These are phyloP conservation scores for Nerophis ophidion DNA, from an alignment of 2,113 vertebrate genomes.

Conservation along the genomic window DNA sequence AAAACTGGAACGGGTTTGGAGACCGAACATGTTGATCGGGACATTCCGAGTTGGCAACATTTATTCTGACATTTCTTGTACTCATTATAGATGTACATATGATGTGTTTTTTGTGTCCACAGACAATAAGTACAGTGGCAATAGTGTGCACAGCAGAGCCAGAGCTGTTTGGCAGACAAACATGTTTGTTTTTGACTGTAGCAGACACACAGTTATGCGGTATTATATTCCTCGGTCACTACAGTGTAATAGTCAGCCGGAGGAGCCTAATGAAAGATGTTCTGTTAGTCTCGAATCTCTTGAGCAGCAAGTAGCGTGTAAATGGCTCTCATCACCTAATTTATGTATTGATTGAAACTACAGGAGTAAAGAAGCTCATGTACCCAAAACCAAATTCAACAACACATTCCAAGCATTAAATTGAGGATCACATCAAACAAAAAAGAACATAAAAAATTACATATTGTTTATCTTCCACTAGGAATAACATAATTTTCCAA, in stretches of 20 bases:
- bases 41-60: too few species aligned
- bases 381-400: too few species aligned
- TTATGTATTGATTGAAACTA: not conserved
- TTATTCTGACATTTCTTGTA: too few species aligned
- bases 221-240: not conserved
- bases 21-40: too few species aligned
- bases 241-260: not conserved
- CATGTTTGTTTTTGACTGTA: not conserved
- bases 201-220: not conserved
- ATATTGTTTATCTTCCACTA: too few species aligned
- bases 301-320: not conserved
- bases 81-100: not conserved
- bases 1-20: too few species aligned
- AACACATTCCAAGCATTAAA: too few species aligned
- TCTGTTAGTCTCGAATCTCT: not conserved
- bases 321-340: not conserved
- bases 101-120: not conserved
- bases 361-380: too few species aligned
- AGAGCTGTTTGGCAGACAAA: not conserved
- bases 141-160: not conserved
- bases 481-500: too few species aligned
- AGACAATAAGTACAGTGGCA: not conserved
- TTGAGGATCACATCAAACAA: too few species aligned
- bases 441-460: too few species aligned
- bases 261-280: not conserved